Evolutionary conservation across 2,888 invertebrate genomes (phyloP).

Genomic region (Drosophila hamatofila): DNA sequence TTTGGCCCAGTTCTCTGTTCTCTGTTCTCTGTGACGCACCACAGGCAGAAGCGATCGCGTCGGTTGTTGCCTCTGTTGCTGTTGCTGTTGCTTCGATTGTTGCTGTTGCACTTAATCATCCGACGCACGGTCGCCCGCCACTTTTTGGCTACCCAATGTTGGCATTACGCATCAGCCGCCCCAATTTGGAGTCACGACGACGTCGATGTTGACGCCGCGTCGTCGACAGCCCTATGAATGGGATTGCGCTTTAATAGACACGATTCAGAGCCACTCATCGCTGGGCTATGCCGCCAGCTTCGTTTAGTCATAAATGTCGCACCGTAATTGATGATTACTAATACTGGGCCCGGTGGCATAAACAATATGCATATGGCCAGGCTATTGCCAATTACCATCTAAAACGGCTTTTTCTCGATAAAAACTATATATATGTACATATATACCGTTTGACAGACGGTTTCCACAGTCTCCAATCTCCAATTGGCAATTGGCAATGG

Average conservation of each 20-base stretch:
- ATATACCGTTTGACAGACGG: not conserved
- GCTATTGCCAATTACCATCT: conserved; percentile 35
- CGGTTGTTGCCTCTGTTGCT: conserved; percentile 8
- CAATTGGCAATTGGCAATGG: conserved; percentile 6
- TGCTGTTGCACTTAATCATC: conserved; percentile 76
- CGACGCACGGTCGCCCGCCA: conserved; percentile 13
- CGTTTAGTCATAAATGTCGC: conserved; percentile 75
- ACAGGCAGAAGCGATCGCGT: conserved; percentile 12
- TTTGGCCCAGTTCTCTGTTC: conserved; percentile 69
- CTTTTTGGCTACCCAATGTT: conserved; percentile 62
- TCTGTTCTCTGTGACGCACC: conserved; percentile 71
- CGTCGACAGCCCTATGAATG: conserved; percentile 36
- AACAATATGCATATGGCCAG: conserved; percentile 25
- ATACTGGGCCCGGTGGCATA: conserved; percentile 35
- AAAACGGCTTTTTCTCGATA: conserved; percentile 43
- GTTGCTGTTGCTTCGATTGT: conserved; percentile 9
- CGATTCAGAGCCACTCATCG: conserved; percentile 69
- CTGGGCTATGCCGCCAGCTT: conserved; percentile 50
- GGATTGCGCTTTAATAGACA: conserved; percentile 56
- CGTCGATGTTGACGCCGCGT: conserved; percentile 18
- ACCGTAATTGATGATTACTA: conserved; percentile 73
- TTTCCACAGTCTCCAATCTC: conserved; percentile 11
- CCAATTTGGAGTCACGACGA: conserved; percentile 74
- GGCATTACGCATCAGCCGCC: conserved; percentile 70
- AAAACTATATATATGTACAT: not conserved